Conservation (phyloP, 1,140 invertebrate species). For the Holotrichia oblita region DNA sequence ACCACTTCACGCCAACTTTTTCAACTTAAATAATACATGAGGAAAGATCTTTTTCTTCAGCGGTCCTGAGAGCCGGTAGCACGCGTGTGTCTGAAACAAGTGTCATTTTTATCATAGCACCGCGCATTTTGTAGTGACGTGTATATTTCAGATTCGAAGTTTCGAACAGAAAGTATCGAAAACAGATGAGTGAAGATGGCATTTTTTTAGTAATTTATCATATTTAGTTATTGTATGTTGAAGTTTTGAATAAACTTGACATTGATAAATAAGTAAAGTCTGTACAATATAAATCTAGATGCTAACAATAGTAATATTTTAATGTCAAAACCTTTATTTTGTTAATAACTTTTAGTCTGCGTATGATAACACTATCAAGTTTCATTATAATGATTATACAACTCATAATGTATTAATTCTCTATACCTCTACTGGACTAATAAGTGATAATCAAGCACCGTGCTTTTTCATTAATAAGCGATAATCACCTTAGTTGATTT, state of each 20-base stretch:
- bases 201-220: neutral
- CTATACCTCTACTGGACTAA: too few species aligned
- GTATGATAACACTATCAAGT: too few species aligned
- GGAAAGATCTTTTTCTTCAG: neutral
- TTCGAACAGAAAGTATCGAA: neutral
- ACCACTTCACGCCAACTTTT: constrained; percentile 26
- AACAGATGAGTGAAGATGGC: neutral
- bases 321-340: too few species aligned
- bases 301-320: too few species aligned
- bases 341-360: too few species aligned
- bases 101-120: neutral
- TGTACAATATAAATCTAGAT: too few species aligned
- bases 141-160: neutral
- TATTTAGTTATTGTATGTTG: neutral
- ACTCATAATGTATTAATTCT: too few species aligned
- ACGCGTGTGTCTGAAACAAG: neutral
- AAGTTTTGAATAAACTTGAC: neutral
- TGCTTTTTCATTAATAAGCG: too few species aligned
- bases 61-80: neutral
- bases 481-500: too few species aligned
- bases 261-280: neutral
- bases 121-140: neutral
- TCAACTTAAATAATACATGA: constrained; percentile 33
- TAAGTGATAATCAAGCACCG: too few species aligned
- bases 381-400: too few species aligned